Base-by-base conservation (phyloP, 2,113 vertebrate species). In the Serinus canaria region DNA sequence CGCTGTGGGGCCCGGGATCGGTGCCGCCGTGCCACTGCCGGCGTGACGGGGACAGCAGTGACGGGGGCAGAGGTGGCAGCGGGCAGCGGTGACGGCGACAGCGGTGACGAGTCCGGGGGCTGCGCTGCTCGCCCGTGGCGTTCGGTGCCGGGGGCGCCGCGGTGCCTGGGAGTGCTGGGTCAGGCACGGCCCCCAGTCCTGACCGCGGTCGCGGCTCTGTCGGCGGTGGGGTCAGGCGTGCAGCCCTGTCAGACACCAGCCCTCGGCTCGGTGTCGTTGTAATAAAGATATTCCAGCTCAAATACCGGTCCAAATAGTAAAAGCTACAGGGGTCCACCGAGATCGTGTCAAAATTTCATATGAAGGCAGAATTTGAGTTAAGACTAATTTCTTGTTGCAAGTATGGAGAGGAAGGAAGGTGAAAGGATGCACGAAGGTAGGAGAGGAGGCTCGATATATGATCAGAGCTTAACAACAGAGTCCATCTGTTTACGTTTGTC, bases 11-110 rank as follows among this genome's bases (percentile, higher is more conserved):
- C 33, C 33, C 55, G 18, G 39, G 47, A 17, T 33, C 63, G 46
- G 83, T 49, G 62, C 31, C 24, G 43, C 33, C 23, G 41, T 27
- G 47, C 2, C 20, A 0, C 58, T 55, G 59, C 5, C 37, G 7
- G n/a, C 3, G 17, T 1, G 30, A 7, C 52, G 16, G 30, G 2
- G 37, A 41, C 15, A 0, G 31, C 31, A 17, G 1, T 13, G 35
- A 3, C 23, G 3, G 60, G n/a, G 23, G 11, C 9, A 47, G 49
- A 14, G 24, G 49, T 25, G 49, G 14, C 49, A 15, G 2, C 37
- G 52, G 27, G 10, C 50, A 28, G 14, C 14, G 4, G 30, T 1
- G 28, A 6, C 8, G 2, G 55, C 27, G 3, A 7, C 16, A 0
- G 30, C 25, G 15, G 1, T 15, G 37, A 3, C 20, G 2, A 50